Evolutionary conservation across 92 coral and sea anemone species (phyloP).

Genomic region (Phymanthus crucifer): DNA sequence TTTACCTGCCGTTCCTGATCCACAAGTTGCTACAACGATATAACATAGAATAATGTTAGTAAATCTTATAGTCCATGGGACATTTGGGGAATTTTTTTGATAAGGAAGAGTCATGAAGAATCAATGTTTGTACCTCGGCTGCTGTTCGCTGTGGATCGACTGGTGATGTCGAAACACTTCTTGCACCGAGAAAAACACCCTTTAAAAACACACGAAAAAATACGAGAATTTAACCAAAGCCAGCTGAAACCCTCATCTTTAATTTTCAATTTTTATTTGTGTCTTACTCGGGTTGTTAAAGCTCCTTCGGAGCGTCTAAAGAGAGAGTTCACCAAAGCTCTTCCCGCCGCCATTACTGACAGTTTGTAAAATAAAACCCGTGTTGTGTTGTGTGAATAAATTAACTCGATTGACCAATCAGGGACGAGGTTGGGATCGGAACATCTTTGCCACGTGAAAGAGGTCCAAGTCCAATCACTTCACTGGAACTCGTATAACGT

Average conservation of each 20-base stretch:
- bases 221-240: background rate
- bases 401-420: constrained; percentile 21
- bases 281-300: constrained; percentile 36
- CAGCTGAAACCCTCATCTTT: background rate
- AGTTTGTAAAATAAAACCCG: background rate
- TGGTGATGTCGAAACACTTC: constrained; percentile 46
- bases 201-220: constrained; percentile 9
- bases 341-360: constrained; percentile 26
- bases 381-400: background rate
- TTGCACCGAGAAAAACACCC: constrained; percentile 35
- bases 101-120: background rate
- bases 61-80: background rate
- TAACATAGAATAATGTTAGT: background rate
- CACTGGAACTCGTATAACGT: background rate
- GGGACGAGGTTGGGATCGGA: background rate
- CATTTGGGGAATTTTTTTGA: background rate
- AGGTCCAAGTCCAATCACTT: background rate
- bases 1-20: constrained; percentile 22
- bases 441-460: background rate
- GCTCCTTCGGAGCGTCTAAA: constrained; percentile 37
- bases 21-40: constrained; percentile 12
- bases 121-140: constrained; percentile 21
- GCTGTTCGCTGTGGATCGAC: constrained; percentile 30
- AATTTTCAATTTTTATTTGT: background rate
- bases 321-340: constrained; percentile 21